These are phyloP conservation scores for Myanophis thanlyinensis DNA, from an alignment of 2,113 vertebrate genomes.

Conservation along the genomic window DNA sequence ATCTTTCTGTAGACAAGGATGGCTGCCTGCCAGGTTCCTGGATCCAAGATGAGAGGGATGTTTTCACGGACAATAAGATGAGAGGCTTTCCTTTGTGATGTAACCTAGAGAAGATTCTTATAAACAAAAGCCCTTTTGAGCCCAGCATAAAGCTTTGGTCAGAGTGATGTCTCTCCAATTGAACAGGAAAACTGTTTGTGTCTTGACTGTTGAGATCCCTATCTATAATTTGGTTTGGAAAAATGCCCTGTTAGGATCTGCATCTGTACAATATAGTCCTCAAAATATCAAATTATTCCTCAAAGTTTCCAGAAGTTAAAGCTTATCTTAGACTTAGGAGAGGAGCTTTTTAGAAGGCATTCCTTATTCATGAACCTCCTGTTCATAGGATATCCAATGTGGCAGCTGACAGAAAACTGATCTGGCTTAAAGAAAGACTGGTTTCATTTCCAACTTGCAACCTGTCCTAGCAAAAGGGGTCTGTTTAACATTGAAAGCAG, in stretches of 20 bases:
- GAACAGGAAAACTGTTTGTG: neutral
- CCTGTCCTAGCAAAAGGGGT: neutral
- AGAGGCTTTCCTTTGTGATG: slow-evolving; percentile 35
- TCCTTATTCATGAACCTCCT: neutral
- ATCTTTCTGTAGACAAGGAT: slow-evolving; percentile 57
- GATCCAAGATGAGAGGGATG: slow-evolving; percentile 62
- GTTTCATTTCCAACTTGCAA: neutral
- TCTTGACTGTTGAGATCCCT: neutral
- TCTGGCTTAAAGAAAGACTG: neutral
- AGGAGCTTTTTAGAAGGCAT: neutral
- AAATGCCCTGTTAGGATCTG: neutral
- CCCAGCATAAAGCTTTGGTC: neutral
- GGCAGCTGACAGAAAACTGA: neutral
- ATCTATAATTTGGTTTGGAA: neutral
- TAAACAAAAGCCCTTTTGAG: neutral
- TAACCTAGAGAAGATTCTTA: slow-evolving; percentile 5
- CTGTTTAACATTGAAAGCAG: neutral
- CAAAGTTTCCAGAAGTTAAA: neutral
- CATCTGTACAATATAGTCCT: neutral
- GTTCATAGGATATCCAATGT: neutral
- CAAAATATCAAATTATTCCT: neutral
- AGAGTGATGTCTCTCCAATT: neutral
- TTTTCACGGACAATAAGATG: slow-evolving; percentile 63
- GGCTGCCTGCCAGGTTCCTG: slow-evolving; percentile 51
- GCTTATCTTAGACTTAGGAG: neutral